Conservation (phyloP, 2,888 invertebrate genomes). For the Agrilus cyanescens region DNA sequence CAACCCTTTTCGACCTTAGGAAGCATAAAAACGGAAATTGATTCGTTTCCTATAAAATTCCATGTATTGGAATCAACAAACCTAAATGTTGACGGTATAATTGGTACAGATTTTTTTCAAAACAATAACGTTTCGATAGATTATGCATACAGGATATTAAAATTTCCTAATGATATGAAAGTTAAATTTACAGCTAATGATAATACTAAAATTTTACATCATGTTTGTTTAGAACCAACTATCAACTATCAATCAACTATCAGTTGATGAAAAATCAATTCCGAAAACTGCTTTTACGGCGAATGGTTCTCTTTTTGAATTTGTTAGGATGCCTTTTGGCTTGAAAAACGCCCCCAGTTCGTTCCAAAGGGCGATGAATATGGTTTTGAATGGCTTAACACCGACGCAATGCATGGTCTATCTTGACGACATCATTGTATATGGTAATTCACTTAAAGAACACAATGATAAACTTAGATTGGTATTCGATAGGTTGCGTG, state of each 20-base stretch:
- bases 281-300: conserved; percentile 24
- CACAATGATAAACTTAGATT: conserved; percentile 19
- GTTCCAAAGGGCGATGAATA: conserved; percentile 27
- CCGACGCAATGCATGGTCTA: conserved; percentile 16
- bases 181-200: too few relatives aligned
- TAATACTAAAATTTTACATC: too few relatives aligned
- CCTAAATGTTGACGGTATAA: too few relatives aligned
- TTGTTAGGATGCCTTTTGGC: conserved; percentile 22
- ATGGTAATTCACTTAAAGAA: conserved; percentile 19
- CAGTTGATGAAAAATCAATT: conserved; percentile 14
- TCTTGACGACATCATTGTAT: conserved; percentile 22
- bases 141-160: too few relatives aligned
- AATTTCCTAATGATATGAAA: too few relatives aligned
- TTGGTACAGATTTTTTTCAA: too few relatives aligned
- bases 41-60: too few relatives aligned
- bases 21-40: too few relatives aligned
- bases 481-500: conserved; percentile 21
- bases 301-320: conserved; percentile 24
- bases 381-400: conserved; percentile 17
- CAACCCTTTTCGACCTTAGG: too few relatives aligned
- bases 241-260: conserved; percentile 23
- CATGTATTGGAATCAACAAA: too few relatives aligned
- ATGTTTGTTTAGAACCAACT: conserved; percentile 24
- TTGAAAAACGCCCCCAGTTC: too few relatives aligned
- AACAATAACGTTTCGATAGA: too few relatives aligned